Conservation (phyloP, 2,113 vertebrate species). For the Seriola quinqueradiata region DNA sequence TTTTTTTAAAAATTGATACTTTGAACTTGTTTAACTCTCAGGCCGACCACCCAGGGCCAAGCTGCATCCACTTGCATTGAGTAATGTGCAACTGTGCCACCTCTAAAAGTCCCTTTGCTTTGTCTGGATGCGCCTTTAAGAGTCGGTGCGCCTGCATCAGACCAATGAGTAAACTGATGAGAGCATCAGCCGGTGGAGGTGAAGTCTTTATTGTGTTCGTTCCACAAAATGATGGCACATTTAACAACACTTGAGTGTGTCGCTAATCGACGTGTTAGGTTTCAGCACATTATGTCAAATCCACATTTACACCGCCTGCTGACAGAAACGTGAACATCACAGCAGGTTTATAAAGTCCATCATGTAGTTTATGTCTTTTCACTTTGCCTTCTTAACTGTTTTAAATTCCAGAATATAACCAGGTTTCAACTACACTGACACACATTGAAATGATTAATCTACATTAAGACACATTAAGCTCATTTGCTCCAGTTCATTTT, state of each 20-base stretch:
- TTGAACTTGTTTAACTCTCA: background rate
- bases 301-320: constrained; percentile 5
- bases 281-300: background rate
- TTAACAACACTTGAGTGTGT: background rate
- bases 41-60: background rate
- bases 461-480: constrained; percentile 1
- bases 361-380: background rate
- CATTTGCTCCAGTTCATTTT: background rate
- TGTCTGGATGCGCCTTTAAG: too few species aligned
- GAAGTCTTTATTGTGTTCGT: background rate
- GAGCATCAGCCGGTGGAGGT: background rate
- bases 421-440: background rate
- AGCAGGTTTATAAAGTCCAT: too few species aligned
- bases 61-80: background rate
- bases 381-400: background rate
- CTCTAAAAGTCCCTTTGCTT: too few species aligned
- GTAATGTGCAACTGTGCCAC: background rate
- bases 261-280: background rate
- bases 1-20: background rate
- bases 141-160: too few species aligned
- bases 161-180: background rate
- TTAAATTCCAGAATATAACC: background rate
- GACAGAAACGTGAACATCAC: background rate
- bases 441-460: background rate
- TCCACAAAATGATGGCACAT: background rate